Percentiles rank a stretch among this genome's conserved stretches.
Evolutionary conservation across 2,888 invertebrate species (phyloP).

Genomic region (Phlogophora meticulosa): DNA sequence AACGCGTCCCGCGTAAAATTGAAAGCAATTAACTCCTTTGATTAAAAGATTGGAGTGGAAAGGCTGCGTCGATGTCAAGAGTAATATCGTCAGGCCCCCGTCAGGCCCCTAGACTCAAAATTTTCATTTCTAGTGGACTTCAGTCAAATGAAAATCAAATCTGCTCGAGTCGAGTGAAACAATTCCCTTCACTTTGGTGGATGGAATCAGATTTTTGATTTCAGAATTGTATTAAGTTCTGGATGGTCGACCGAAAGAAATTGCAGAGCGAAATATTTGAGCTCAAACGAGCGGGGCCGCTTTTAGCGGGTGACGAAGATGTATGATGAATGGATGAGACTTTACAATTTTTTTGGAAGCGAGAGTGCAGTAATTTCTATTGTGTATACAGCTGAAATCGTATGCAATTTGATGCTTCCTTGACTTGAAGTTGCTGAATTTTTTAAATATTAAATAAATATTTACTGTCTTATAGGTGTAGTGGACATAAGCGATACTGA

Average conservation of each 20-base stretch:
- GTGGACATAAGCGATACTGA: too few relatives aligned
- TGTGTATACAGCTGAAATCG: too few relatives aligned
- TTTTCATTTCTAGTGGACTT: slow-evolving; percentile 70
- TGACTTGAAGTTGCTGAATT: too few relatives aligned
- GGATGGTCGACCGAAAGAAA: slow-evolving; percentile 67
- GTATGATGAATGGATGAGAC: slow-evolving; percentile 38
- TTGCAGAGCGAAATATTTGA: slow-evolving; percentile 66
- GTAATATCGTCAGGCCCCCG: slow-evolving; percentile 50
- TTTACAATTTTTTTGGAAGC: neutral
- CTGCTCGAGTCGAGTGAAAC: slow-evolving; percentile 70
- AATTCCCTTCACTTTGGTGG: slow-evolving; percentile 74
- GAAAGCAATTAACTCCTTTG: slow-evolving; percentile 65
- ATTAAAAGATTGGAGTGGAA: slow-evolving; percentile 64
- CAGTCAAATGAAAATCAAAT: slow-evolving; percentile 77
- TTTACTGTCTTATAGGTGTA: too few relatives aligned
- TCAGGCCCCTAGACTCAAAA: slow-evolving; percentile 51
- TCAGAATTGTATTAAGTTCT: slow-evolving; percentile 78
- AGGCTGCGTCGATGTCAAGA: slow-evolving; percentile 50
- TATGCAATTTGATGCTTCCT: neutral
- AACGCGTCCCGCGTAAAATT: slow-evolving; percentile 53
- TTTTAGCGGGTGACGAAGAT: slow-evolving; percentile 53
- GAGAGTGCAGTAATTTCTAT: neutral
- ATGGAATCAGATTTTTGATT: slow-evolving; percentile 78
- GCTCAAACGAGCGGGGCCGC: slow-evolving; percentile 55
- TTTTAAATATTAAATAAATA: too few relatives aligned